Evolutionary conservation across 2,113 vertebrate genomes (phyloP).

Genomic region (Rhadina sibilatrix): DNA sequence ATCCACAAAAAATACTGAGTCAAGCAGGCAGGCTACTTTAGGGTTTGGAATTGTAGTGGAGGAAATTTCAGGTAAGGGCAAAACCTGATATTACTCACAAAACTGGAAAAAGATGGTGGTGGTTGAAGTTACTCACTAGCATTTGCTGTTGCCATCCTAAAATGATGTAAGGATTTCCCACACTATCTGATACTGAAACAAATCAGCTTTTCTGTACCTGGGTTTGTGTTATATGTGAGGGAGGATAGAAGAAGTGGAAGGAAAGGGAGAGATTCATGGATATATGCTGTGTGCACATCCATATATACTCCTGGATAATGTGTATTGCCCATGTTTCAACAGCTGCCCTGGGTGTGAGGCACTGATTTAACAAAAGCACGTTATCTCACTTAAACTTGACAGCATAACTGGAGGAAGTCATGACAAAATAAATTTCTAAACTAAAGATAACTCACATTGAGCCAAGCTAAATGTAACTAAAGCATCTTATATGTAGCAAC

Average conservation of each 20-base stretch:
- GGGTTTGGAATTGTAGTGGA: background rate
- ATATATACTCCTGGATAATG: background rate
- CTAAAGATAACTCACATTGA: background rate
- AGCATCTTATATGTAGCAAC: background rate
- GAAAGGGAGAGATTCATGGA: background rate
- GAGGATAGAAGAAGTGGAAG: background rate
- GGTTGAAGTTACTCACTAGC: background rate
- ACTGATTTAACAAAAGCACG: background rate
- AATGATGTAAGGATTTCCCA: background rate
- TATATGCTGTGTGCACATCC: background rate
- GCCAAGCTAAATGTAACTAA: constrained; percentile 12
- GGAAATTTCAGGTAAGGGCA: background rate
- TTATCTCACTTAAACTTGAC: background rate
- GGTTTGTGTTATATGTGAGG: background rate
- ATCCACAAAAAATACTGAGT: background rate
- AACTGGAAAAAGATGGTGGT: background rate
- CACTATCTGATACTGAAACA: background rate
- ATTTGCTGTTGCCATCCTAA: background rate
- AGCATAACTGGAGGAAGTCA: background rate
- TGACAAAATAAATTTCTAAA: background rate
- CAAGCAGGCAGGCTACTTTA: background rate
- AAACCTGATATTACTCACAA: background rate
- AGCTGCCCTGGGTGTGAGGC: background rate
- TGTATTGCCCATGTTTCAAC: background rate
- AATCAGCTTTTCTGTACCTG: background rate